Evolutionary conservation across 2,888 invertebrate genomes (phyloP), one percentile per base, ranked within the genome.

Genomic region (Agrochola lychnidis): DNA sequence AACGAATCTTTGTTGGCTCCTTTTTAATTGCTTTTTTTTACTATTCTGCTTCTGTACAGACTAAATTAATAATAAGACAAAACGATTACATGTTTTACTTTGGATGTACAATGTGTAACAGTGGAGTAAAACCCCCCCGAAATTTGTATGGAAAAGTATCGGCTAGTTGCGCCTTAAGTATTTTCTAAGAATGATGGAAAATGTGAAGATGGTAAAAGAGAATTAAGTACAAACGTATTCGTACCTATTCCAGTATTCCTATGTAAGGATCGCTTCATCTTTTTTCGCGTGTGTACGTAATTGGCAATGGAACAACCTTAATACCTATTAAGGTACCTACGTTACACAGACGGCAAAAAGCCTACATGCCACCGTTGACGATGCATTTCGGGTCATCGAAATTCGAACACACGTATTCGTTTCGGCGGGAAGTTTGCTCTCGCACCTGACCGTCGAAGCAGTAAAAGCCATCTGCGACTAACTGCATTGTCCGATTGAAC

Each of bases 401-500:
- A 48, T 78, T 70, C 36, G n/a, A 73, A 61, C 25, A 70, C 61
- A 83, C 56, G 71, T 83, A 72, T 83, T 81, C 56, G n/a, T 78
- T 83, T 66, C 36, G 45, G 10, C 48, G 48, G 42, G 42, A 63
- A 68, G 71, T 36, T 30, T 51, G 42, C 51, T 25, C 62, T n/a
- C 40, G 56, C 45, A 73, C 61, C 79, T 70, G 80, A 68, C 66
- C 76, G 51, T 40, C 42, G 53, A 61, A 74, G 79, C 84, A 67
- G 63, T 82, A 56, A 84, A 79, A 80, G 56, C 80, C 70, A 80
- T 75, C 63, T 82, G 81, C 48, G 67, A 68, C 81, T 63, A 83
- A 81, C 84, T 79, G 74, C 84, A 68, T 77, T 72, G 74, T 70
- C 10, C 70, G 63, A 79, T 70, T 77, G 69, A 61, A 61, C 61